Conservation (phyloP, 2,888 invertebrate genomes). For the Balanococcus diminutus region DNA sequence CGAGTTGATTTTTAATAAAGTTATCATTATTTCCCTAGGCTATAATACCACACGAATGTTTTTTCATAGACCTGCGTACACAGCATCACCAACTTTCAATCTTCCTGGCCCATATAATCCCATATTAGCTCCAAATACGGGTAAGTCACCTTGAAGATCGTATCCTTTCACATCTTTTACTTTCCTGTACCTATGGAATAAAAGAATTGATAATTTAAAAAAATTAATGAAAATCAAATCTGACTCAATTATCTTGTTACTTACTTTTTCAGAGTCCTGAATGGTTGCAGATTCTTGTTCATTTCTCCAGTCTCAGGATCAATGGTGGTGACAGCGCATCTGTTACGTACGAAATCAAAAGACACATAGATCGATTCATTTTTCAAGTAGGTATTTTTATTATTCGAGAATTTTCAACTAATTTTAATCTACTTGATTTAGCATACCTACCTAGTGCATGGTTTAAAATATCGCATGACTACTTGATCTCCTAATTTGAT, state of each 20-base stretch:
- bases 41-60: too few relatives aligned
- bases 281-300: conserved; percentile 68
- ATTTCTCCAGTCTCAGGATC: conserved; percentile 71
- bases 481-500: conserved; percentile 70
- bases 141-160: conserved; percentile 61
- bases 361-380: too few relatives aligned
- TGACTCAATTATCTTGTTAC: too few relatives aligned
- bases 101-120: conserved; percentile 63
- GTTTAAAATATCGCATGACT: conserved; percentile 70
- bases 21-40: too few relatives aligned
- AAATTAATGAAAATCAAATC: background rate
- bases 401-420: background rate
- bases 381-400: too few relatives aligned
- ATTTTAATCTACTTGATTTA: background rate
- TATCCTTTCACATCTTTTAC: conserved; percentile 61
- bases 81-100: conserved; percentile 64
- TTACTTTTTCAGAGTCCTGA: conserved; percentile 68
- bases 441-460: conserved; percentile 69
- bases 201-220: background rate
- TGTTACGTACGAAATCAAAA: background rate
- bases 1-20: too few relatives aligned
- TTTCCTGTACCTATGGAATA: conserved; percentile 63
- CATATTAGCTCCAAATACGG: conserved; percentile 66
- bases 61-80: conserved; percentile 62
- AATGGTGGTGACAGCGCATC: conserved; percentile 71